phyloP scores from a whole-genome alignment of 2,113 vertebrate genomes.

The Scophthalmus maximus region DNA sequence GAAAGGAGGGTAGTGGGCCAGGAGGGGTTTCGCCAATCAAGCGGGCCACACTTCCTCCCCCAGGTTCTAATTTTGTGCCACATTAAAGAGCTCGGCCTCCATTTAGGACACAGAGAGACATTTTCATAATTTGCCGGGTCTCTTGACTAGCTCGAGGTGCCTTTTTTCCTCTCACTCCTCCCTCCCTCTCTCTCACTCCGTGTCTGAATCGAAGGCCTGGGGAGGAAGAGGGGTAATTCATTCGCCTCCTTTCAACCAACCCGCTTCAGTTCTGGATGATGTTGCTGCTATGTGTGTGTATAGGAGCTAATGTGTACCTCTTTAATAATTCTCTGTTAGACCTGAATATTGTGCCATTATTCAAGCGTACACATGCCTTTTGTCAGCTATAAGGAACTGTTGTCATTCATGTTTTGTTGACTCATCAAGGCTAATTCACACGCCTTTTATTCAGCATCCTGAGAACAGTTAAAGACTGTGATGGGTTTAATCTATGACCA shows the following conservation, averaged over 20 bases:
- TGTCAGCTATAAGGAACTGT: conserved; percentile 45
- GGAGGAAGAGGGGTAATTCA: conserved; percentile 80
- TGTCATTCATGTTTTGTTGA: conserved; percentile 28
- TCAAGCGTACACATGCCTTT: conserved; percentile 51
- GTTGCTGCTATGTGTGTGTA: conserved; percentile 76
- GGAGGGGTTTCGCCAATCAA: conserved; percentile 86
- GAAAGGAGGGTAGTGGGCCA: conserved; percentile 65
- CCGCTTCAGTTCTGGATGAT: conserved; percentile 76
- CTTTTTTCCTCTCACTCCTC: conserved; percentile 52
- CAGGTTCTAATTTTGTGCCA: conserved; percentile 89
- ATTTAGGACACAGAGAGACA: conserved; percentile 85
- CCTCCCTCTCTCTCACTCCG: conserved; percentile 58
- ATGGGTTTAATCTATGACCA: conserved; percentile 30
- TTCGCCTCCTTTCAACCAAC: conserved; percentile 74
- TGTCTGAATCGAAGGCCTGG: conserved; percentile 80
- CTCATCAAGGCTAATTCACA: conserved; percentile 30
- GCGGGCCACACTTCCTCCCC: conserved; percentile 82
- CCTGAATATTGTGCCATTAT: conserved; percentile 60
- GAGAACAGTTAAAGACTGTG: conserved; percentile 1
- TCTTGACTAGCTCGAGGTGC: conserved; percentile 73
- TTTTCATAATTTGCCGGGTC: conserved; percentile 88
- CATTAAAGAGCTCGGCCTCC: conserved; percentile 86
- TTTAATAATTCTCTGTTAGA: conserved; percentile 76
- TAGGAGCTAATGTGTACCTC: conserved; percentile 75
- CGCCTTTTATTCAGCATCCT: conserved; percentile 3